Evolutionary conservation across 2,888 invertebrate species (phyloP).

Genomic region (Drosophila monieri): DNA sequence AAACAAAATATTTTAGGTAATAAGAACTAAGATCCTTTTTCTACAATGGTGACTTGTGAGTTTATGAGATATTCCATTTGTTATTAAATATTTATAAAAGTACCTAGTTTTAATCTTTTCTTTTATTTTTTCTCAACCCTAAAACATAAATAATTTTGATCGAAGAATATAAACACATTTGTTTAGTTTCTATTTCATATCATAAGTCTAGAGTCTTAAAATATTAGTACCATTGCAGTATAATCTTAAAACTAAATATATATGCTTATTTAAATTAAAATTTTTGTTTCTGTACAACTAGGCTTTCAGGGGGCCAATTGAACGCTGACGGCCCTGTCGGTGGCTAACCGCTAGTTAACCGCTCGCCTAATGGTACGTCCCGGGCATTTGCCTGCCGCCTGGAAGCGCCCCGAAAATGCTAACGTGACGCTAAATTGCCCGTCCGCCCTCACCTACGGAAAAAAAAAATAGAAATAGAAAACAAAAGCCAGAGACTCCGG

Average conservation of each 20-base stretch:
- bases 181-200: too few relatives aligned
- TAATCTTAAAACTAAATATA: not conserved
- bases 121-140: too few relatives aligned
- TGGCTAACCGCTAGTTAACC: constrained; percentile 72
- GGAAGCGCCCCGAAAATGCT: constrained; percentile 71
- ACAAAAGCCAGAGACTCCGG: constrained; percentile 11
- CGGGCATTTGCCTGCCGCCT: constrained; percentile 66
- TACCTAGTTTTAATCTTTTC: too few relatives aligned
- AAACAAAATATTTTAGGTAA: not conserved
- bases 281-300: constrained; percentile 11
- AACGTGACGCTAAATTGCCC: constrained; percentile 77
- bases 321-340: constrained; percentile 67
- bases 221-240: not conserved
- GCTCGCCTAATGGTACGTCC: constrained; percentile 67
- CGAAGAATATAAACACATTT: too few relatives aligned
- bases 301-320: constrained; percentile 69
- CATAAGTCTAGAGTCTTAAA: not conserved
- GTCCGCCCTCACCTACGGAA: constrained; percentile 37
- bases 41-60: too few relatives aligned
- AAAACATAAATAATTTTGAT: too few relatives aligned
- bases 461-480: constrained; percentile 1
- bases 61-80: too few relatives aligned
- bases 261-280: not conserved
- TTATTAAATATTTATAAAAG: too few relatives aligned
- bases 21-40: not conserved